Evolutionary conservation across 1,140 invertebrate genomes (phyloP), one percentile per base, ranked within the genome.

Genomic region (Andricus grossulariae): DNA sequence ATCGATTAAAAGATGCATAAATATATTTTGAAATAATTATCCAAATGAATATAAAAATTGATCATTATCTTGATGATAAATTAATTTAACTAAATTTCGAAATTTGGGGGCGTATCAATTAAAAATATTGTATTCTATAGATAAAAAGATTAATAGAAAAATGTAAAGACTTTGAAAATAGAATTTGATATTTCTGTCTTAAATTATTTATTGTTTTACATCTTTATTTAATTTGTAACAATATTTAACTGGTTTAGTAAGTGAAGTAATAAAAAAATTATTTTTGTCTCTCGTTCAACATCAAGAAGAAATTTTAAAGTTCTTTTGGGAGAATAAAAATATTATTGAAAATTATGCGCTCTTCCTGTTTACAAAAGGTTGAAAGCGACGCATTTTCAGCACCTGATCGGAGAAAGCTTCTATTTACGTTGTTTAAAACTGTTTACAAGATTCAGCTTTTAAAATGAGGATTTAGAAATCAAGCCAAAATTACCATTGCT

Each of bases 361-460:
- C 25, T 66, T 66, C 57, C 57, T 66, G 57, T 66, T 66, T 66
- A 66, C 57, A 12, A 66, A 25, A 16, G 25, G 25, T 39, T 66
- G 12, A 66, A n/a, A 66, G 57, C 4, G 3, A 39, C 57, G 57
- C 57, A 66, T 66, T 66, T 66, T 7, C 21, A 32, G 57, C 8
- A 66, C 19, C 16, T 39, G 21, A n/a, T 66, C 32, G 21, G 10
- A 66, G 25, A 66, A 66, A 25, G 25, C 21, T 66, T 32, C 16
- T 19, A 60, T 25, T 55, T 60, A 21, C 55, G 55, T 60, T 32
- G 55, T 60, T 32, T 66, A 32, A 15, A 39, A 39, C 21, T 66
- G 21, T 66, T 57, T 57, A 21, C 19, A 57, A 25, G 55, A 57
- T 57, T 57, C 19, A 18, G 5, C 54, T 11, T 55, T 55, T 7